phyloP scores from a whole-genome alignment of 92 coral and sea anemone species.

The Porites divaricata region DNA sequence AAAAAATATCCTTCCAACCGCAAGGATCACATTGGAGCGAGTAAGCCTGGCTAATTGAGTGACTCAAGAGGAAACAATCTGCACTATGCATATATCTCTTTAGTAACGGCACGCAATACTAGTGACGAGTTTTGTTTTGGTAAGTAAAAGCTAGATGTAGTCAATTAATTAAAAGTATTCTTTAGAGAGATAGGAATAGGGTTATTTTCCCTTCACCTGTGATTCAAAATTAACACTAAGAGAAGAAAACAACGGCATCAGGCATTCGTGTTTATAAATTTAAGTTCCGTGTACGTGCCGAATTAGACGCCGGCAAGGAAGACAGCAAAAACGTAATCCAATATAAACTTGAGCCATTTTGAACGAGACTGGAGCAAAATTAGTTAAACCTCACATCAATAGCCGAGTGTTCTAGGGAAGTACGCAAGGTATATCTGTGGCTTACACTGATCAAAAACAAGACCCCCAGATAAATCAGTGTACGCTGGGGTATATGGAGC shows the following conservation, averaged over 20 bases:
- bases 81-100: slow-evolving; percentile 23
- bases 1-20: slow-evolving; percentile 15
- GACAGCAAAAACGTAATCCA: slow-evolving; percentile 25
- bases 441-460: slow-evolving; percentile 9
- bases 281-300: background rate
- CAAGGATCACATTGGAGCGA: slow-evolving; percentile 11
- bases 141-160: background rate
- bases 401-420: slow-evolving; percentile 25
- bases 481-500: background rate
- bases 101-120: slow-evolving; percentile 33
- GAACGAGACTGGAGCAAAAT: slow-evolving; percentile 17
- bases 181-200: background rate
- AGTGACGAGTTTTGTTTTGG: background rate
- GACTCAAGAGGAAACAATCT: slow-evolving; percentile 6
- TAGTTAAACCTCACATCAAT: slow-evolving; percentile 9
- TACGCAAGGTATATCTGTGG: background rate
- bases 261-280: background rate
- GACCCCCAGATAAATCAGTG: slow-evolving; percentile 38
- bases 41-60: background rate
- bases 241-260: background rate
- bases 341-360: slow-evolving; percentile 4
- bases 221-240: background rate
- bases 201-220: background rate
- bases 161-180: background rate
- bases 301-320: slow-evolving; percentile 16